Evolutionary conservation across 2,888 invertebrate species (phyloP), one percentile per base, ranked within the genome.

Genomic region (Amphipoea lucens): DNA sequence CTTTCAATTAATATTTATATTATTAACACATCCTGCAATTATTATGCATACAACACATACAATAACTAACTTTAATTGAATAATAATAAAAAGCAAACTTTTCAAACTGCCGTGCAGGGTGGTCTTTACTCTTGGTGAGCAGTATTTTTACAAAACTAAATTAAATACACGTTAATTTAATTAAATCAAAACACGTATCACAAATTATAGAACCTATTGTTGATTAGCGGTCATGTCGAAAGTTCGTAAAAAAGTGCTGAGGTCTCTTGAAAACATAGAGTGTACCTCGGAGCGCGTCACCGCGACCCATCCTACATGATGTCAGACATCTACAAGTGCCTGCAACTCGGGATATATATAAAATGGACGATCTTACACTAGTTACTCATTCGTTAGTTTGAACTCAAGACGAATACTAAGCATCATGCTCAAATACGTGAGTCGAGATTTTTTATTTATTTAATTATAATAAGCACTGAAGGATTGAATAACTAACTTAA

Each of bases 361-460:
- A 95, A 96, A 95, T 93, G 96, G 93, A 94, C 94, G 94, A 92
- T 90, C 93, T 87, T 92, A 93, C 94, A 95, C 90, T 93, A 94
- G 92, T 93, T 94, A 96, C 94, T 96, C 96, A 97, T 96, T 97
- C 97, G 96, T 95, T 95, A 95, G 94, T 94, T 94, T 95, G 95
- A 95, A 95, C 95, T 95, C 96, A 93, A 93, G 92, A 94, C 94
- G 96, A 95, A 94, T 92, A 95, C 95, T 92, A 91, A 96, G 92
- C 96, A 96, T 89, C 94, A 97, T 97, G 97, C 92, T 96, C 88
- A 97, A 96, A 97, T 96, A 96, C 96, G 97, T 97, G 94, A 97
- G 96, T 96, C 74, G 20, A 83, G 60, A 78, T 81, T 79, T 86
- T 80, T 80, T 83, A 84, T 86, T 83, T 88, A 84, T 83, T 76